A percentile compares a stretch with the other conserved stretches of the same genome.
phyloP scores from a whole-genome alignment of 1,140 invertebrate species.

The Stegodyphus dumicola region DNA sequence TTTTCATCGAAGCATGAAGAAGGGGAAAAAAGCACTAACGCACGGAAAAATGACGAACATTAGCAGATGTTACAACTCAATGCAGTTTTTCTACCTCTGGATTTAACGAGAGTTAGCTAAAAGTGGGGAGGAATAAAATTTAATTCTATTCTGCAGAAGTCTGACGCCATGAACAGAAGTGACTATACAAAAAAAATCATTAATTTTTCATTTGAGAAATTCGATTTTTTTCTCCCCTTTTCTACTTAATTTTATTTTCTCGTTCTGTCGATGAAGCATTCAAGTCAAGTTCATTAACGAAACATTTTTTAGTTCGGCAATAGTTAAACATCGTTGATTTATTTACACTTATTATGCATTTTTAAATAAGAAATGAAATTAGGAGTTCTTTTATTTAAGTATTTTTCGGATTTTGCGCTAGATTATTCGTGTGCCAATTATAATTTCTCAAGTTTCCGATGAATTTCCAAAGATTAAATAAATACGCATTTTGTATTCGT shows the following conservation, averaged over 20 bases:
- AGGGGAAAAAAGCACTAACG: neutral
- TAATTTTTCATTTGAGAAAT: too few species aligned
- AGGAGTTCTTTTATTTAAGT: neutral
- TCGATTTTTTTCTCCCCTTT: too few species aligned
- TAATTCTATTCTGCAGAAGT: slow-evolving; percentile 22
- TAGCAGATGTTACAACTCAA: slow-evolving; percentile 39
- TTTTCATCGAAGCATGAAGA: too few species aligned
- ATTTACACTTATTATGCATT: slow-evolving; percentile 46
- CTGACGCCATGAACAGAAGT: neutral
- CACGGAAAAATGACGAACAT: slow-evolving; percentile 33
- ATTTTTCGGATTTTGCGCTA: too few species aligned
- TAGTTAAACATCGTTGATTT: slow-evolving; percentile 20
- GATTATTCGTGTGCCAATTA: too few species aligned
- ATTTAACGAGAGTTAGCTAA: slow-evolving; percentile 31
- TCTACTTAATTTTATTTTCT: slow-evolving; percentile 34
- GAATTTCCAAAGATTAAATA: too few species aligned
- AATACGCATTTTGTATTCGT: too few species aligned
- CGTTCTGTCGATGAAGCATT: slow-evolving; percentile 20
- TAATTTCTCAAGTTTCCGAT: too few species aligned
- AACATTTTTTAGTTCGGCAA: slow-evolving; percentile 16
- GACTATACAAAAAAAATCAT: too few species aligned
- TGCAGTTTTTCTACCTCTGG: neutral
- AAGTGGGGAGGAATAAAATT: slow-evolving; percentile 25
- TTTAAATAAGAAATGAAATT: slow-evolving; percentile 33
- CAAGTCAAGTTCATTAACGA: slow-evolving; percentile 42